Evolutionary conservation across 1,140 invertebrate genomes (phyloP).

Genomic region (Drosophila sp.): DNA sequence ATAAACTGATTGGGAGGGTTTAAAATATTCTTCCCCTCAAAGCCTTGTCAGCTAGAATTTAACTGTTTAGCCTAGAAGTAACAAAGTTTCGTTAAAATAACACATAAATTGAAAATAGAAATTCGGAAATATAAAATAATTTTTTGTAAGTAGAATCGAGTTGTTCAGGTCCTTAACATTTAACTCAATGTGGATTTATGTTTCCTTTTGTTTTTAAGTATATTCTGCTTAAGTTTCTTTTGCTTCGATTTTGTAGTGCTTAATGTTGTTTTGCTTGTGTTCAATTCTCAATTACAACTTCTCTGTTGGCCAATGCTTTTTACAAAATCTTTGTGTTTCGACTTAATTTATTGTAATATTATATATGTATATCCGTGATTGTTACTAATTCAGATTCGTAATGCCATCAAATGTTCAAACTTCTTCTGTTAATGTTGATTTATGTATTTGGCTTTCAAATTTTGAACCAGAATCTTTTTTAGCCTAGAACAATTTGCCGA

Average conservation of each 20-base stretch:
- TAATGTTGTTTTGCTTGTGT: neutral
- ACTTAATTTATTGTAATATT: constrained; percentile 40
- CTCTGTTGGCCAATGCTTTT: constrained; percentile 41
- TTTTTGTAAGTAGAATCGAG: neutral
- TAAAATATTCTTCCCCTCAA: too few species aligned
- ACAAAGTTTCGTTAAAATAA: neutral
- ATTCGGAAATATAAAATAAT: neutral
- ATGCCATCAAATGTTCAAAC: neutral
- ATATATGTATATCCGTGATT: neutral
- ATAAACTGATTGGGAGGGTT: too few species aligned
- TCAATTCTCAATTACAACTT: neutral
- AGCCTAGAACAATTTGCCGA: neutral
- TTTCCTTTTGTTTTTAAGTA: neutral
- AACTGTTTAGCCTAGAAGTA: too few species aligned
- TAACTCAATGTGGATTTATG: neutral
- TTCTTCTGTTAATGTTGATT: neutral
- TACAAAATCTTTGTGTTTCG: constrained; percentile 34
- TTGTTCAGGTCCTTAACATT: neutral
- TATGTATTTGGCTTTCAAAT: neutral
- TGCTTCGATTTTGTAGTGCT: neutral
- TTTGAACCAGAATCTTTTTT: constrained; percentile 2
- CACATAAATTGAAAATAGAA: constrained; percentile 1
- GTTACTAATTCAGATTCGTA: constrained; percentile 2
- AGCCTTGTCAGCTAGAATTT: too few species aligned
- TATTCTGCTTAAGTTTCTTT: neutral